Base-by-base conservation (phyloP, 2,113 vertebrate species). In the Centrocercus urophasianus region DNA sequence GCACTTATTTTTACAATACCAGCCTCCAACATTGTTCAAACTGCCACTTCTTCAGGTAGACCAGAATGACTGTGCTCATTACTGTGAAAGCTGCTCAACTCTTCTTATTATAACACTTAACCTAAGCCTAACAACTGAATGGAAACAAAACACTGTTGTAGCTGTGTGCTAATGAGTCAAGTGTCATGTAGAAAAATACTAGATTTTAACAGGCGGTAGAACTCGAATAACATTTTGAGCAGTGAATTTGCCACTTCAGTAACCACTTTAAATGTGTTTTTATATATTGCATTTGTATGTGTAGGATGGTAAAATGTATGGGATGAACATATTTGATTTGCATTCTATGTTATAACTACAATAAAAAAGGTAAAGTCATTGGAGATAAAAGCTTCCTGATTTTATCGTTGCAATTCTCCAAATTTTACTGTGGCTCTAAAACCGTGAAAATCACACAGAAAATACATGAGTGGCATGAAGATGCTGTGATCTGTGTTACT, bases 251-350 rank as follows among this genome's bases (percentile, higher is more conserved):
- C 28, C 24, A 36, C 21, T 75, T 59, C 30, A 56, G 1, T 40
- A 28, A 67, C 59, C 8, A 40, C 13, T 73, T 80, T 28, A 66
- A 25, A 56, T 50, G 32, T 56, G 13, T 3, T 93, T 85, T 83
- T 60, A 40, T 4, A 2, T 60, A 15, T 7, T 11, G 3, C 19
- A 12, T 77, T 86, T 74, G 21, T 50, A 56, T 3, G 0, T 24
- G 30, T 61, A 65, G 56, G 36, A 42, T 0, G 2, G 64, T 43
- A 47, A 6, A 56, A 72, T 0, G 0, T 63, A 21, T 22, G 77
- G 32, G 28, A 67, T 47, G 13, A 13, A 6, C 38, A 74, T 74
- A 69, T 52, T 88, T 66, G 86, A 66, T 57, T 65, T 73, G 11
- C 43, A 11, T 38, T 32, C 56, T 64, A 60, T 66, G 88, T 90